Percentiles rank a stretch among this genome's conserved stretches.
phyloP scores from a whole-genome alignment of 2,888 invertebrate species.

The Cephus nigrinus region DNA sequence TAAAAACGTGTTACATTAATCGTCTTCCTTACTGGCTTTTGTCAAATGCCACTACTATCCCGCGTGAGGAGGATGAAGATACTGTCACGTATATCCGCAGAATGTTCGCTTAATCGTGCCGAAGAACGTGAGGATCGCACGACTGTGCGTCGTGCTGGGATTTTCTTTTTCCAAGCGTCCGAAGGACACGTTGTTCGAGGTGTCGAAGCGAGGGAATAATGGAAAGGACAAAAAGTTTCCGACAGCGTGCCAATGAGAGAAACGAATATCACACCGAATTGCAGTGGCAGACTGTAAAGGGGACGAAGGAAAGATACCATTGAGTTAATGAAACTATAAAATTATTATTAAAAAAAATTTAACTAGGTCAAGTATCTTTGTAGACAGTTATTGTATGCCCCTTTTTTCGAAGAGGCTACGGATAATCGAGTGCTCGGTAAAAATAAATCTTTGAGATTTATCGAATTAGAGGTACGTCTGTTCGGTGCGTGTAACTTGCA shows the following conservation, averaged over 20 bases:
- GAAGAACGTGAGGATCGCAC: background rate
- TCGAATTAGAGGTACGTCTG: constrained; percentile 8
- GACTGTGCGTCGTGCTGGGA: background rate
- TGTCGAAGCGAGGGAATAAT: background rate
- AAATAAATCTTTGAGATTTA: constrained; percentile 14
- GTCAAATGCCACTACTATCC: background rate
- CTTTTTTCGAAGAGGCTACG: background rate
- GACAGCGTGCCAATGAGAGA: background rate
- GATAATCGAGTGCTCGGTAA: background rate
- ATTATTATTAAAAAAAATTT: background rate
- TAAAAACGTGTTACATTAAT: background rate
- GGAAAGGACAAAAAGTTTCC: background rate
- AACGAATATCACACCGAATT: background rate
- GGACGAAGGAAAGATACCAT: background rate
- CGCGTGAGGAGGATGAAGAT: background rate
- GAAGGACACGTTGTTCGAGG: background rate
- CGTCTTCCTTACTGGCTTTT: background rate
- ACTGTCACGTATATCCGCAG: background rate
- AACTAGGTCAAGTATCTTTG: background rate
- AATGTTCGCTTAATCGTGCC: background rate
- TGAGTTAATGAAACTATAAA: background rate
- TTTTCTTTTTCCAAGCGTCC: background rate
- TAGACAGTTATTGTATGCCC: background rate
- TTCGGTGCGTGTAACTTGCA: background rate
- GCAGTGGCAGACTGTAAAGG: background rate